Evolutionary conservation across 2,113 vertebrate species (phyloP).

Genomic region (Macquaria ambigua): DNA sequence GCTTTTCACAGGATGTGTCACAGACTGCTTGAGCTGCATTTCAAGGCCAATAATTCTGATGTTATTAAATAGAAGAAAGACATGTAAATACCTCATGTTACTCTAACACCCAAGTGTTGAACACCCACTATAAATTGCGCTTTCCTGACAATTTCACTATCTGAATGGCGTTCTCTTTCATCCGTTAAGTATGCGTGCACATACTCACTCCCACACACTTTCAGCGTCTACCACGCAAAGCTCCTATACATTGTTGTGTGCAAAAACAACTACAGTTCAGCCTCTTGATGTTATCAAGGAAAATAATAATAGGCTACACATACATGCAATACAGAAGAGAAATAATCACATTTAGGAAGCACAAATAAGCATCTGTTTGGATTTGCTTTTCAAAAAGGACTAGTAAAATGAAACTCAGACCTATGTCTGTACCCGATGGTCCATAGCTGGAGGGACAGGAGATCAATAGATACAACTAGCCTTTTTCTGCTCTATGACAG

Average conservation of each 20-base stretch:
- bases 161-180: background rate
- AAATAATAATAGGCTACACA: background rate
- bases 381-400: background rate
- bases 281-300: background rate
- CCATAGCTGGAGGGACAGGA: conserved; percentile 12
- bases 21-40: background rate
- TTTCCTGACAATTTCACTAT: background rate
- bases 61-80: conserved; percentile 14
- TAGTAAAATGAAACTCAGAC: background rate
- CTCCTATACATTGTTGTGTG: background rate
- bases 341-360: background rate
- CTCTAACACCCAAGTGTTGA: background rate
- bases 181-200: background rate
- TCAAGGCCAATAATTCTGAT: conserved; percentile 5
- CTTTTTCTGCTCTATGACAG: conserved; percentile 39
- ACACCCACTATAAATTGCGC: background rate
- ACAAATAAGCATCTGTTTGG: background rate
- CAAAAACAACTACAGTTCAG: background rate
- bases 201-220: background rate
- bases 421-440: background rate
- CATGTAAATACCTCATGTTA: conserved; percentile 8
- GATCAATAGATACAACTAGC: conserved; percentile 52
- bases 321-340: background rate
- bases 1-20: conserved; percentile 3
- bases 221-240: background rate